phyloP scores from a whole-genome alignment of 1,140 invertebrate species.

The Brachionus calyciflorus region DNA sequence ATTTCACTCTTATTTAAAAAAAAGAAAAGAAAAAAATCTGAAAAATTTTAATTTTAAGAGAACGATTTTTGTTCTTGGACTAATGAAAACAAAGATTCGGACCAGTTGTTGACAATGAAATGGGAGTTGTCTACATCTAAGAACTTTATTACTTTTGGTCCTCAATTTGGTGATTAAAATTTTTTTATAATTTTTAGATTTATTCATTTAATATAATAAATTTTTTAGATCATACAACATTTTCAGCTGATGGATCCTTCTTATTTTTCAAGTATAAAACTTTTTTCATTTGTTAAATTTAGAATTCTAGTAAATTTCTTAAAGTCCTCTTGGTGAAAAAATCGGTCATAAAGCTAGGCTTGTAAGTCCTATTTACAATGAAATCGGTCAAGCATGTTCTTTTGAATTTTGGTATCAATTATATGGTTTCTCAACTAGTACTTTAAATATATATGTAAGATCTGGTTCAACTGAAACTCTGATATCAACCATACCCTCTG shows the following conservation, averaged over 20 bases:
- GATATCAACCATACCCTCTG: not conserved
- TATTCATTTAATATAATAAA: not conserved
- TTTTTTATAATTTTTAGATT: not conserved
- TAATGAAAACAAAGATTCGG: not conserved
- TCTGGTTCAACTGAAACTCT: not conserved
- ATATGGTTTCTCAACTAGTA: slow-evolving; percentile 1
- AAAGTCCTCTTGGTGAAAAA: not conserved
- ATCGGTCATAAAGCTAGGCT: slow-evolving; percentile 47
- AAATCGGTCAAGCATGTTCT: slow-evolving; percentile 46
- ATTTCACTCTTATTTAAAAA: not conserved
- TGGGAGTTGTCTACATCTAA: not conserved
- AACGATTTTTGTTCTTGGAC: not conserved
- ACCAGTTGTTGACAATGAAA: not conserved
- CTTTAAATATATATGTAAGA: slow-evolving; percentile 49
- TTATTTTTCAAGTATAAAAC: not conserved
- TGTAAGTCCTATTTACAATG: slow-evolving; percentile 52
- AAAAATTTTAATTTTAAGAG: not conserved
- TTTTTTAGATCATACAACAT: not conserved
- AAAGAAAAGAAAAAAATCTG: no score
- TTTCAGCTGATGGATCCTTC: not conserved
- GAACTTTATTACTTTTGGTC: not conserved
- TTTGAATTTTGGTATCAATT: slow-evolving; percentile 42
- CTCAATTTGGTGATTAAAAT: not conserved
- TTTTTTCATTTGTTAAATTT: not conserved
- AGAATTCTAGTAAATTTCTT: not conserved